Evolutionary conservation across 2,888 invertebrate species (phyloP), one percentile per base, ranked within the genome.

Genomic region (Pegoplata infirma): DNA sequence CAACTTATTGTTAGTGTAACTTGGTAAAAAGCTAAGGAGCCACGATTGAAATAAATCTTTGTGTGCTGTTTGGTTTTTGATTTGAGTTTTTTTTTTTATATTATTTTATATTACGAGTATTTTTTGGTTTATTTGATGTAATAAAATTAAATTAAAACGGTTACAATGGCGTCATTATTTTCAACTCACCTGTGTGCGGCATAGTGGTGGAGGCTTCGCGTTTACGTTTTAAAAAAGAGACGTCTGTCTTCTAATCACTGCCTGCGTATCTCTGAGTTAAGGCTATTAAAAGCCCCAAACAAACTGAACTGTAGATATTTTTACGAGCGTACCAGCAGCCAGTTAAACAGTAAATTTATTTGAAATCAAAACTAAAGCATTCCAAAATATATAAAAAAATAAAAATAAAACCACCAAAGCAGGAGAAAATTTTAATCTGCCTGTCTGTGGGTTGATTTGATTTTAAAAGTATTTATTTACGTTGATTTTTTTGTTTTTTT

Each of bases 101-200:
- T 53, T 16, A 16, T 40, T 66, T 63, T 36, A 19, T 36, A 58
- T n/a, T 28, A 40, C 40, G 5, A 23, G 19, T 2, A 47, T 51
- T 63, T n/a, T n/a, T 72, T n/a, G 17, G 61, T 75, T 79, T 51
- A 75, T 75, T 75, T 67, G 46, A 51, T 67, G 71, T 53, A 72
- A 79, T 79, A 79, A 79, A 72, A 75, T 53, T 75, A 19, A 72
- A 67, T 55, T 36, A 32, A 63, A 75, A 67, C 56, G 67, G 61
- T 75, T 67, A 75, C 71, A 75, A 66, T 75, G 79, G 79, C 79
- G 79, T 79, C 79, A 72, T 72, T 79, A 63, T 74, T 46, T 66
- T 63, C 66, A 12, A 75, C 79, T 75, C 71, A 79, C 79, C 79
- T 79, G 79, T 79, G 56, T 79, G 79, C 63, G 79, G 79, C 79